phyloP scores from a whole-genome alignment of 2,797 vertebrate species.

The Periparus ater region DNA sequence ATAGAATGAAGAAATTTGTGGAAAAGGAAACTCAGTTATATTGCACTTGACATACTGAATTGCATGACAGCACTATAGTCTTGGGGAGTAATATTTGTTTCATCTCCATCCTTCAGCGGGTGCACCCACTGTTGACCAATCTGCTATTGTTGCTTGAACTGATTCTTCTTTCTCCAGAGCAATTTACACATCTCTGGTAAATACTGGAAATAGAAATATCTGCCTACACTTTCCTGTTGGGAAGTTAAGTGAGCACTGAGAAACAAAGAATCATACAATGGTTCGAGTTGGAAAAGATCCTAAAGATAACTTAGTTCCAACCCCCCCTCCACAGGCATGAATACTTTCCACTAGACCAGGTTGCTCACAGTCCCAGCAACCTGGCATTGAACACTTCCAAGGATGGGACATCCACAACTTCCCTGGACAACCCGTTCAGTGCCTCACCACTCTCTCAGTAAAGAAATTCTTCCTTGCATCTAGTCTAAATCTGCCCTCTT shows the following conservation, averaged over 20 bases:
- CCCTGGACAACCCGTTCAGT: background rate
- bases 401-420: background rate
- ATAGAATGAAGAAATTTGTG: background rate
- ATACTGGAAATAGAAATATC: background rate
- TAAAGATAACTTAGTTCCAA: background rate
- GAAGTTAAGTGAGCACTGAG: background rate
- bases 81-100: background rate
- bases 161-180: background rate
- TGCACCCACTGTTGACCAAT: background rate
- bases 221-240: background rate
- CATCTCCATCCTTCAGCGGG: background rate
- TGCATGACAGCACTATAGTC: background rate
- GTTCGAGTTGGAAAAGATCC: background rate
- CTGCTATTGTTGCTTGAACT: background rate
- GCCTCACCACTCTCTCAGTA: background rate
- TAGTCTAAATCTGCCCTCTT: background rate
- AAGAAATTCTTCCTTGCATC: background rate
- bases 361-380: background rate
- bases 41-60: background rate
- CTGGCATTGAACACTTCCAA: background rate
- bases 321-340: background rate
- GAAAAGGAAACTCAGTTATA: background rate
- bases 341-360: background rate
- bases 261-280: background rate
- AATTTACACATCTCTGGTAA: background rate